Evolutionary conservation across 2,888 invertebrate genomes (phyloP).

Genomic region (Ferrisia virgata): DNA sequence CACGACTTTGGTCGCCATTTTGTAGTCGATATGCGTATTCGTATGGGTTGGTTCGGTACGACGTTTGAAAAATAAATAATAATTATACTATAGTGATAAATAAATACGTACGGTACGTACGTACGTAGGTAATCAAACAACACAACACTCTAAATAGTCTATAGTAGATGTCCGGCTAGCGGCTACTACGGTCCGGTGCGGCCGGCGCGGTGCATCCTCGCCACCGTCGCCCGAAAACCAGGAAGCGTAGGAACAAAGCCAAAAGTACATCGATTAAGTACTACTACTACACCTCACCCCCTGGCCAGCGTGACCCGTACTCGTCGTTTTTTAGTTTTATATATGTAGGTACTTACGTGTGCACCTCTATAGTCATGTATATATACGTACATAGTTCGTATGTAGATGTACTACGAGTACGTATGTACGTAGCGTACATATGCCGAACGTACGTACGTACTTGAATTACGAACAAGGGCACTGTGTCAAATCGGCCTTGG

Average conservation of each 20-base stretch:
- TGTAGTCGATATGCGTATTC: neutral
- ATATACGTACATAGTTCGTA: too few relatives aligned
- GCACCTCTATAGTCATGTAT: too few relatives aligned
- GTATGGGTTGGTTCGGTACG: neutral
- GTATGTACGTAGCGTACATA: neutral
- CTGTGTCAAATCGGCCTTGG: conserved; percentile 28
- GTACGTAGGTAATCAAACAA: too few relatives aligned
- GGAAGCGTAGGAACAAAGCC: conserved; percentile 23
- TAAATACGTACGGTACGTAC: too few relatives aligned
- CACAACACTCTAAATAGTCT: too few relatives aligned
- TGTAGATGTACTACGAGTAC: too few relatives aligned
- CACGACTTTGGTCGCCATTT: neutral
- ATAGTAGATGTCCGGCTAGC: neutral
- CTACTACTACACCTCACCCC: neutral
- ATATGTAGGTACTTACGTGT: too few relatives aligned
- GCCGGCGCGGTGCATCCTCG: neutral
- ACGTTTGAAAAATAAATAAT: too few relatives aligned
- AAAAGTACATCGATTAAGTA: conserved; percentile 5
- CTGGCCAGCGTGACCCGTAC: neutral
- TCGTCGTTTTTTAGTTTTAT: neutral
- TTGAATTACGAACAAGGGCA: conserved; percentile 28
- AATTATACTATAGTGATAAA: too few relatives aligned
- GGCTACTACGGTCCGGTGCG: neutral
- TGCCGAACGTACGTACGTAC: neutral
- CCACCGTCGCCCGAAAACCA: conserved; percentile 1